Evolutionary conservation across 2,113 vertebrate genomes (phyloP), one percentile per base, ranked within the genome.

Genomic region (Hypocryptadius cinnamomeus): DNA sequence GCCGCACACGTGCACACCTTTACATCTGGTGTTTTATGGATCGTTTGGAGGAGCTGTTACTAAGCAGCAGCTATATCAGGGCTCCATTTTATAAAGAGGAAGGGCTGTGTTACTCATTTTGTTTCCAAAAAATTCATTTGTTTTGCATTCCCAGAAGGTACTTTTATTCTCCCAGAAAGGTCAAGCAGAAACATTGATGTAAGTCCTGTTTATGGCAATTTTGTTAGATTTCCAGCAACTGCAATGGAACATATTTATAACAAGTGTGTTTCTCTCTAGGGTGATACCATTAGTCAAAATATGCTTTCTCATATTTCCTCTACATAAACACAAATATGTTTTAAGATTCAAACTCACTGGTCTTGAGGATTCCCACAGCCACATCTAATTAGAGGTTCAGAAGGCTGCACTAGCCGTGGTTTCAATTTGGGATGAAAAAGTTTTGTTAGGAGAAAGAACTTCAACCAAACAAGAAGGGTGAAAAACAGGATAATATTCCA

Each of bases 241-340:
- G 91, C 95, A 96, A 90, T 96, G 95, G 96, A 97, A 97, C 94
- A 95, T 95, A 96, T 93, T 97, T 97, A 92, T 97, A 97, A 97
- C 90, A 96, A 97, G 93, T 93, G 73, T 94, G 92, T 90, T 96
- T 96, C 97, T 93, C 96, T 97, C 94, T 92, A 57, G 96, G 90
- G 94, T 79, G 91, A 96, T 89, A 89, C 79, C 85, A 94, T 97
- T 97, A 97, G 94, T 97, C 93, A 97, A 97, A 97, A 97, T 95
- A 95, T 96, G 91, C 96, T 97, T 97, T 97, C 95, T 96, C 92
- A 93, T 96, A 92, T 95, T 97, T 97, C 96, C 79, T 95, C 87
- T 94, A 88, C 93, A 97, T 96, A 97, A 97, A 97, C 85, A 97
- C 95, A 97, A 96, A 96, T 96, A 95, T 71, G 85, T 93, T 92